Evolutionary conservation across 2,113 vertebrate species (phyloP).

Genomic region (Poicephalus meyeri): DNA sequence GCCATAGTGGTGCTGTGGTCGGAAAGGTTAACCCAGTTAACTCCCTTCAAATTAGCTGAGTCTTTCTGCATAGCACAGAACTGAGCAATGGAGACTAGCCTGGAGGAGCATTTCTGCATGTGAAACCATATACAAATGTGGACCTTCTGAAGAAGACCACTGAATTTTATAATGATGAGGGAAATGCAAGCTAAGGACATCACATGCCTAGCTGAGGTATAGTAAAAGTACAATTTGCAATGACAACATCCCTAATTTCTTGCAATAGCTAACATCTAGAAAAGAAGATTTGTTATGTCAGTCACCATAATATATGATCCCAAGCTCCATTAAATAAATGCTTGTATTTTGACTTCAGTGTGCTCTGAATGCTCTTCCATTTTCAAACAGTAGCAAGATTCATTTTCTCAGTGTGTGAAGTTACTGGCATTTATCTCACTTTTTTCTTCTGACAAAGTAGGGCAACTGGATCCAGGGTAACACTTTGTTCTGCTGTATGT

Average conservation of each 20-base stretch:
- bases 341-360: background rate
- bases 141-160: background rate
- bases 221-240: background rate
- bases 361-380: background rate
- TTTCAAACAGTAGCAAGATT: background rate
- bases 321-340: background rate
- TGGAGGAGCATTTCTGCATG: background rate
- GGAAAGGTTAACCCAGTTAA: slow-evolving; percentile 58
- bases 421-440: background rate
- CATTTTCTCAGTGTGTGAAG: background rate
- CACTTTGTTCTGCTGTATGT: background rate
- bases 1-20: slow-evolving; percentile 26
- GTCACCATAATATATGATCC: background rate
- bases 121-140: background rate
- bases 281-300: background rate
- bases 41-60: slow-evolving; percentile 36
- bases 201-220: background rate
- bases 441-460: background rate
- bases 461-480: background rate
- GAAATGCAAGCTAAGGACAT: background rate
- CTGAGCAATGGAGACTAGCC: background rate
- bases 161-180: background rate
- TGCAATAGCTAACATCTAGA: background rate
- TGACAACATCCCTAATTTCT: background rate
- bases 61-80: background rate